A percentile compares a stretch with the other conserved stretches of the same genome.
Conservation (phyloP, 2,797 vertebrate genomes). For the Chelidonichthys spinosus region DNA sequence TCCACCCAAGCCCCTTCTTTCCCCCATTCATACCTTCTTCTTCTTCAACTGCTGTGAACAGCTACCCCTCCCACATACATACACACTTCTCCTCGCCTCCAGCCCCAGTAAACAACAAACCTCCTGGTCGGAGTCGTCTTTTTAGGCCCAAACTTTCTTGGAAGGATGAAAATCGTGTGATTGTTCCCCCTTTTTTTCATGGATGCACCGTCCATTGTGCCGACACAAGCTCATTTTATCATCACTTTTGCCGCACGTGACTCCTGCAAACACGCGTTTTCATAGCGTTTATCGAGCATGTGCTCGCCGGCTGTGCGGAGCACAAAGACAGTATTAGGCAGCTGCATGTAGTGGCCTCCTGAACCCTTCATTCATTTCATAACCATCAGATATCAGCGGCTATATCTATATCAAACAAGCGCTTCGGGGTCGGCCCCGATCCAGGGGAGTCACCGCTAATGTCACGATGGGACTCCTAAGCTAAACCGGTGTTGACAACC, state of each 20-base stretch:
- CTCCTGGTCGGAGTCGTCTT: slow-evolving; percentile 3
- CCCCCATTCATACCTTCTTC: slow-evolving; percentile 88
- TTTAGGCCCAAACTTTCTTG: slow-evolving; percentile 3
- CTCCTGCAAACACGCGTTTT: slow-evolving; percentile 35
- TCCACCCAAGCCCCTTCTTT: slow-evolving; percentile 86
- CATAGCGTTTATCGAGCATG: slow-evolving; percentile 25
- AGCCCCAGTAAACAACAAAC: slow-evolving; percentile 62
- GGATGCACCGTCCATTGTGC: not conserved
- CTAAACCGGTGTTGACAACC: slow-evolving; percentile 92
- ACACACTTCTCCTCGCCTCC: slow-evolving; percentile 53
- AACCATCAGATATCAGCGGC: slow-evolving; percentile 56
- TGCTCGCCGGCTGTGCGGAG: slow-evolving; percentile 33
- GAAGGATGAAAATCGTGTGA: not conserved
- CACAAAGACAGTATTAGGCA: slow-evolving; percentile 86
- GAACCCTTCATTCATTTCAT: slow-evolving; percentile 52
- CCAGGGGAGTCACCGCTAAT: slow-evolving; percentile 82
- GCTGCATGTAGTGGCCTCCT: slow-evolving; percentile 82
- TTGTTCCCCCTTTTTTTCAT: not conserved
- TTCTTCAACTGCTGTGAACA: slow-evolving; percentile 70
- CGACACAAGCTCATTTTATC: not conserved
- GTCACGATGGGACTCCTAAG: slow-evolving; percentile 77
- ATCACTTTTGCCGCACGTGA: not conserved
- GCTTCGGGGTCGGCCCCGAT: slow-evolving; percentile 62
- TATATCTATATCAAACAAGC: slow-evolving; percentile 77
- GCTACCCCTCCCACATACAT: slow-evolving; percentile 77